These are phyloP conservation scores for Anoplolepis gracilipes DNA, from an alignment of 1,140 invertebrate species.

Conservation along the genomic window DNA sequence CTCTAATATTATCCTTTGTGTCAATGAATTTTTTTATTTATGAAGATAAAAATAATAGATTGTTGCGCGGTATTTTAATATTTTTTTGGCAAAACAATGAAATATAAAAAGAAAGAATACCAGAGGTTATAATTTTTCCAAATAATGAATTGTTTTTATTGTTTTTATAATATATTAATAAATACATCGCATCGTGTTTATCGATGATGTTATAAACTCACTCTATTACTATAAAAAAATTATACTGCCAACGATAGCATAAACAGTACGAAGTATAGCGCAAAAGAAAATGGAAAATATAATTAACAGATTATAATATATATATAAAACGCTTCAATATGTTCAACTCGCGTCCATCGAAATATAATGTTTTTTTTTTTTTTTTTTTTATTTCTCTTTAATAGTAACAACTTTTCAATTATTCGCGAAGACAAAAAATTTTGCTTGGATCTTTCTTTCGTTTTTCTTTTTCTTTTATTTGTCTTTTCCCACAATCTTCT, in stretches of 20 bases:
- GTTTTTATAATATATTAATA: constrained; percentile 13
- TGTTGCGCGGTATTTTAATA: neutral
- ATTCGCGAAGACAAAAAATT: constrained; percentile 26
- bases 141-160: constrained; percentile 10
- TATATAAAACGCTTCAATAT: constrained; percentile 60
- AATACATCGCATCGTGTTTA: neutral
- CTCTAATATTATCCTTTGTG: neutral
- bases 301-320: constrained; percentile 72
- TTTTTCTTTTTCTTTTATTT: constrained; percentile 20
- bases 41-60: neutral
- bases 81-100: neutral
- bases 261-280: constrained; percentile 35
- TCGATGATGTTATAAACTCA: constrained; percentile 12
- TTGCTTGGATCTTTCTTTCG: constrained; percentile 17
- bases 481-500: constrained; percentile 8
- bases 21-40: neutral
- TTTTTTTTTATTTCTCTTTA: constrained; percentile 20
- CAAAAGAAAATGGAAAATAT: constrained; percentile 74
- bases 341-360: constrained; percentile 19
- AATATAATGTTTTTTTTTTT: constrained; percentile 53
- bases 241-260: neutral
- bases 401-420: constrained; percentile 25
- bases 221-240: neutral
- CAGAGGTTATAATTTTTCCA: neutral
- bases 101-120: neutral